Evolutionary conservation across 2,888 invertebrate genomes (phyloP).

Genomic region (Euproctis similis): DNA sequence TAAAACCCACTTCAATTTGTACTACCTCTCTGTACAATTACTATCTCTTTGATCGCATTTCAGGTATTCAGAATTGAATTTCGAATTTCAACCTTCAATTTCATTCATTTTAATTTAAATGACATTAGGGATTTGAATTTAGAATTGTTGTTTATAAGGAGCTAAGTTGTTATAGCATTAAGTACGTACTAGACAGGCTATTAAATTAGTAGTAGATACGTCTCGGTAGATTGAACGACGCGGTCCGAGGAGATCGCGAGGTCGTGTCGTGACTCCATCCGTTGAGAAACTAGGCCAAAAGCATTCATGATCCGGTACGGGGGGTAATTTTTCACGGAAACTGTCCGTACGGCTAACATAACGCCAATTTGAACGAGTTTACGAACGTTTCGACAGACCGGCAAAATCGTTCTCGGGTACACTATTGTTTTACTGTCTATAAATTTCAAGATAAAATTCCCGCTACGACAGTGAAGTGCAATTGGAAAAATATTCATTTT

Average conservation of each 20-base stretch:
- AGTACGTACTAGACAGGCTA: slow-evolving; percentile 26
- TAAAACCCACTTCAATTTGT: slow-evolving; percentile 52
- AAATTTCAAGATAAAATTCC: slow-evolving; percentile 29
- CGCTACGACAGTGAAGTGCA: slow-evolving; percentile 22
- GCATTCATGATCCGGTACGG: slow-evolving; percentile 42
- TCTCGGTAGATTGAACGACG: slow-evolving; percentile 49
- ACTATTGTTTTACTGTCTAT: slow-evolving; percentile 20
- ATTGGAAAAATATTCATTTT: slow-evolving; percentile 52
- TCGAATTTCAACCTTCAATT: slow-evolving; percentile 13
- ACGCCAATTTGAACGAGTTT: slow-evolving; percentile 41
- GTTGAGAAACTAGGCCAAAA: slow-evolving; percentile 56
- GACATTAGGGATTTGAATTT: slow-evolving; percentile 5
- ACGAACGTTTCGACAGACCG: slow-evolving; percentile 35
- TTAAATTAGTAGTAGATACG: slow-evolving; percentile 49
- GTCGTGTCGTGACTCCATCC: slow-evolving; percentile 51
- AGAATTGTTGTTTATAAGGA: slow-evolving; percentile 14
- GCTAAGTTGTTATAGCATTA: slow-evolving; percentile 15
- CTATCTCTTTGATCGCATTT: slow-evolving; percentile 45
- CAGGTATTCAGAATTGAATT: slow-evolving; percentile 26
- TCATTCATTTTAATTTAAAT: slow-evolving; percentile 24
- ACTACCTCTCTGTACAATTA: slow-evolving; percentile 53
- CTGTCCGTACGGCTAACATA: slow-evolving; percentile 31
- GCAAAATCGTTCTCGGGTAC: slow-evolving; percentile 16
- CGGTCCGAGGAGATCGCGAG: slow-evolving; percentile 48
- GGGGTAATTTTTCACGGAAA: slow-evolving; percentile 54